Conservation (phyloP, 2,888 invertebrate species). For the Drosophila suboccidentalis region DNA sequence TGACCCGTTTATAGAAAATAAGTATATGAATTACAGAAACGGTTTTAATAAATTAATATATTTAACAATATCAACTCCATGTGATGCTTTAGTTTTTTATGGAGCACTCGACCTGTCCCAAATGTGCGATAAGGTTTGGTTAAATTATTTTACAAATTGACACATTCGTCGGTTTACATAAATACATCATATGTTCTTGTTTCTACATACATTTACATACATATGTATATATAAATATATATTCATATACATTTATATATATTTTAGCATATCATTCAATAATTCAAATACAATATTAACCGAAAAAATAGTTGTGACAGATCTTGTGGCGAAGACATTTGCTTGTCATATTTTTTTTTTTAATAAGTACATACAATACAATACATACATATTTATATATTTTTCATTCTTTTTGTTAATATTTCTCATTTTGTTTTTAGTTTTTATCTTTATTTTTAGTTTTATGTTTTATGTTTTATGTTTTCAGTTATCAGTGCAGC, state of each 20-base stretch:
- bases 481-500: slow-evolving; percentile 34
- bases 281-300: slow-evolving; percentile 26
- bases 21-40: slow-evolving; percentile 16
- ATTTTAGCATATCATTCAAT: slow-evolving; percentile 37
- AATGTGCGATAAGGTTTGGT: slow-evolving; percentile 63
- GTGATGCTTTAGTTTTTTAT: slow-evolving; percentile 58
- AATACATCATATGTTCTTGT: slow-evolving; percentile 60
- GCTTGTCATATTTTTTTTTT: slow-evolving; percentile 5
- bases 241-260: neutral
- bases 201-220: slow-evolving; percentile 35
- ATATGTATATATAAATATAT: neutral
- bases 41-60: slow-evolving; percentile 46
- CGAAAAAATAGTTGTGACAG: slow-evolving; percentile 49
- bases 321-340: slow-evolving; percentile 55
- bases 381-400: slow-evolving; percentile 45
- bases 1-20: neutral
- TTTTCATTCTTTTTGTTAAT: slow-evolving; percentile 1
- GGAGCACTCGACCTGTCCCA: slow-evolving; percentile 65
- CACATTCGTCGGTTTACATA: slow-evolving; percentile 62
- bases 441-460: slow-evolving; percentile 6
- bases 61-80: slow-evolving; percentile 61
- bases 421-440: slow-evolving; percentile 1
- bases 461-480: too few relatives aligned
- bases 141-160: slow-evolving; percentile 65
- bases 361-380: slow-evolving; percentile 53